Evolutionary conservation across 1,140 invertebrate species (phyloP), one percentile per base, ranked within the genome.

Genomic region (Polypedilum vanderplanki): DNA sequence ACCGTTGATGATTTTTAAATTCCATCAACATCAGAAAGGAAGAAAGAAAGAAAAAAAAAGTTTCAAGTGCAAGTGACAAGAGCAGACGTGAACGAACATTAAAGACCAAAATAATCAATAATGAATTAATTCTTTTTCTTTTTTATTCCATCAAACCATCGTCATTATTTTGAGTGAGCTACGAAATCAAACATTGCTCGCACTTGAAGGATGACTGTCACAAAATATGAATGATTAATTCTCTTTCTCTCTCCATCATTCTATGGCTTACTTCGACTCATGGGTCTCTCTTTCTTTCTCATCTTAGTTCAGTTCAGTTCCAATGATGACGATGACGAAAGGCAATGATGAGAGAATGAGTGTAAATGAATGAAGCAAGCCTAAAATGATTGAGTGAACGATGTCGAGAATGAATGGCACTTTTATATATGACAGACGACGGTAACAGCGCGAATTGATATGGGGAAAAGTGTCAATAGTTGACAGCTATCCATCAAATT

Each of bases 191-290:
- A 46, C 41, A 46, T 15, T n/a, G 46, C 46, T 57, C 46, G 10
- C 20, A 18, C 65, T 70, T 18, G 20, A 70, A 70, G 65, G 65
- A 70, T 70, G 65, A 70, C 65, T 70, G 65, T 70, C 65, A 70
- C 65, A 22, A 70, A 70, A 70, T 70, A 70, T 70, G 65, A 70
- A 70, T 70, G 65, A 70, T 70, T 70, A 70, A 70, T 70, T 70
- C 20, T 70, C 9, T 18, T 46, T 46, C 15, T 1, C 41, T 1
- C 15, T 2, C 46, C 15, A 12, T 12, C 46, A n/a, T 15, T 57
- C 3, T 15, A n/a, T n/a, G 12, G 46, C 46, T 57, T 57, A 57
- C 46, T 57, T 12, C n/a, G n/a, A 57, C n/a, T 57, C 46, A 57
- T 57, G 46, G 46, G 46, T 4, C n/a, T 57, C n/a, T 33, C 24